Base-by-base conservation (phyloP, 2,113 vertebrate genomes). In the Eira barbara region DNA sequence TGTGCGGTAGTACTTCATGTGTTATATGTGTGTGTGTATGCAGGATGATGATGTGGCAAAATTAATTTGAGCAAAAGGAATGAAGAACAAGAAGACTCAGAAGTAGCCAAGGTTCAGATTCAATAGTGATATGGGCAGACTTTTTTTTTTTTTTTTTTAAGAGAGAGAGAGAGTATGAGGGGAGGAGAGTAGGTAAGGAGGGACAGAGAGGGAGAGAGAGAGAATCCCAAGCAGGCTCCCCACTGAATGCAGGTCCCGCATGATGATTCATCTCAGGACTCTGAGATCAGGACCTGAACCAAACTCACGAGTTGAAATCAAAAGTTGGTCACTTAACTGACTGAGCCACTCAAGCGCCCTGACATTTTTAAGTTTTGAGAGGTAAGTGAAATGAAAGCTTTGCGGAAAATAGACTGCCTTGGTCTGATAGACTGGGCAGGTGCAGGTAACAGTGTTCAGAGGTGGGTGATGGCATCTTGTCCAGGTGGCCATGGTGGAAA, bases 341-440 rank as follows among this genome's bases (percentile, higher is more conserved):
- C 63, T 67, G 63, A 67, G 31, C 14, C 31, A 67, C 31, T 67
- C 63, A 67, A 31, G 63, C 1, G 3, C 31, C 31, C 14, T 3
- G 14, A 17, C 4, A 36, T 49, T 87, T 96, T 73, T 85, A 73
- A 8, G 5, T 42, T 97, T 87, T 90, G 47, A 87, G 76, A 90
- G 14, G 21, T 39, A 65, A 84, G 27, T 93, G 63, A 36, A 93
- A 96, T 93, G 12, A 67, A 84, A 49, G 11, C 39, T 81, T 88
- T 84, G 49, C 65, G 27, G 65, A 45, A 86, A 94, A 86, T 45
- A 34, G 39, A 7, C 59, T 61, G 27, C 79, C 34, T 91, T 4
- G 4, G 11, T 80, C 14, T 14, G 36, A 61, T 78, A 31, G 74
- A 49, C 17, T 10, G 20, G 82, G 23, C 47, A 55, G 34, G 42